These are phyloP conservation scores for Melieria omissa DNA, from an alignment of 2,888 invertebrate genomes.

Conservation along the genomic window DNA sequence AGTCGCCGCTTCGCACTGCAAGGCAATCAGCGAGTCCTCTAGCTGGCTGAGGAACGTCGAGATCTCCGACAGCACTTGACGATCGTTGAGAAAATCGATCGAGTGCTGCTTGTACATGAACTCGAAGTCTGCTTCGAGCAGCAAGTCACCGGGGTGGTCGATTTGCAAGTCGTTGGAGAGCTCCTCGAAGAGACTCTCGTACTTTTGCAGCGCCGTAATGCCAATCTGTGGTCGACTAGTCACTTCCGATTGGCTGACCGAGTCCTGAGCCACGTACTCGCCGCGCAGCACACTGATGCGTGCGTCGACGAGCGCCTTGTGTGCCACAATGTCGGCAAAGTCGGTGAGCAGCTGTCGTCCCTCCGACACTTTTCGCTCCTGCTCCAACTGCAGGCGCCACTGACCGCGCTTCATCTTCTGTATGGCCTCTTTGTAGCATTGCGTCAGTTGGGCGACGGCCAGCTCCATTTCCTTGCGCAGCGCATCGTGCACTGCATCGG, in stretches of 20 bases:
- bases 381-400: slow-evolving; percentile 68
- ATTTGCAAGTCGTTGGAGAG: slow-evolving; percentile 59
- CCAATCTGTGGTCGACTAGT: slow-evolving; percentile 44
- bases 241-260: slow-evolving; percentile 25
- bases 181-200: slow-evolving; percentile 61
- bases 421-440: slow-evolving; percentile 74
- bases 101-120: slow-evolving; percentile 61
- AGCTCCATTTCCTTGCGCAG: slow-evolving; percentile 79
- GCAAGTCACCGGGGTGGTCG: slow-evolving; percentile 58
- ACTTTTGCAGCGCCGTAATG: slow-evolving; percentile 57
- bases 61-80: slow-evolving; percentile 56
- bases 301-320: slow-evolving; percentile 81
- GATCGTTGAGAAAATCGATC: slow-evolving; percentile 57
- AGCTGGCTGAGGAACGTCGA: slow-evolving; percentile 56
- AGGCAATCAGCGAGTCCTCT: slow-evolving; percentile 55
- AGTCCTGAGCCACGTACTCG: slow-evolving; percentile 42
- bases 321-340: slow-evolving; percentile 78
- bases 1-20: slow-evolving; percentile 52
- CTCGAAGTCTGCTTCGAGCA: slow-evolving; percentile 62
- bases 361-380: slow-evolving; percentile 67
- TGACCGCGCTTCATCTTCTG: slow-evolving; percentile 69
- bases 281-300: slow-evolving; percentile 77
- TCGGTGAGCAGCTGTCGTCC: slow-evolving; percentile 71
- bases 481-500: slow-evolving; percentile 78
- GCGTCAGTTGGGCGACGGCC: slow-evolving; percentile 76